Evolutionary conservation across 2,113 vertebrate species (phyloP).

Genomic region (Pygathrix nemaeus): DNA sequence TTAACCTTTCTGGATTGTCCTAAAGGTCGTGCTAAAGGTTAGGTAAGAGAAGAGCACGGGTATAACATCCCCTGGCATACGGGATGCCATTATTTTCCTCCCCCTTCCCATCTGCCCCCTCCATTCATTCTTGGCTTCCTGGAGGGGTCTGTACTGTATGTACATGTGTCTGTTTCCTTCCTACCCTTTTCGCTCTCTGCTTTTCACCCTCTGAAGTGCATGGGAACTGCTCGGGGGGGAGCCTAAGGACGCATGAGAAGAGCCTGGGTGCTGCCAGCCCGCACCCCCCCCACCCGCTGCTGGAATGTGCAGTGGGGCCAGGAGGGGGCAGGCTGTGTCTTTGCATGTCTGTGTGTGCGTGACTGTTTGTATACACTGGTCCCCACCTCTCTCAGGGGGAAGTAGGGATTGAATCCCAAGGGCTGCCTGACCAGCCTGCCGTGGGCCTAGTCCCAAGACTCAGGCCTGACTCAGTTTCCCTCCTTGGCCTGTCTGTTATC

Average conservation of each 20-base stretch:
- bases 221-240: not conserved
- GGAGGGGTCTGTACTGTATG: not conserved
- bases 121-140: not conserved
- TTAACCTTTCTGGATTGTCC: not conserved
- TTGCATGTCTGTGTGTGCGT: too few species aligned
- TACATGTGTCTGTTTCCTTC: not conserved
- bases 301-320: not conserved
- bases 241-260: not conserved
- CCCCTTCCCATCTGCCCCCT: not conserved
- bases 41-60: not conserved
- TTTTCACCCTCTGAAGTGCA: not conserved
- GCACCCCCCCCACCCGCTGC: too few species aligned
- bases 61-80: not conserved
- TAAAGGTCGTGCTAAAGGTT: not conserved
- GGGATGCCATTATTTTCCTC: not conserved
- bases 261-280: not conserved
- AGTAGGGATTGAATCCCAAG: not conserved
- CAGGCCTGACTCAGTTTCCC: slow-evolving; percentile 22
- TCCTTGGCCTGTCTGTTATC: not conserved
- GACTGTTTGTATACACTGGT: not conserved
- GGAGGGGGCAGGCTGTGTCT: not conserved
- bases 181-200: not conserved
- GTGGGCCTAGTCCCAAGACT: not conserved
- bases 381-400: not conserved
- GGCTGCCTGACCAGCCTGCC: not conserved